Evolutionary conservation across 2,888 invertebrate genomes (phyloP), one percentile per base, ranked within the genome.

Genomic region (Nemurella pictetii): DNA sequence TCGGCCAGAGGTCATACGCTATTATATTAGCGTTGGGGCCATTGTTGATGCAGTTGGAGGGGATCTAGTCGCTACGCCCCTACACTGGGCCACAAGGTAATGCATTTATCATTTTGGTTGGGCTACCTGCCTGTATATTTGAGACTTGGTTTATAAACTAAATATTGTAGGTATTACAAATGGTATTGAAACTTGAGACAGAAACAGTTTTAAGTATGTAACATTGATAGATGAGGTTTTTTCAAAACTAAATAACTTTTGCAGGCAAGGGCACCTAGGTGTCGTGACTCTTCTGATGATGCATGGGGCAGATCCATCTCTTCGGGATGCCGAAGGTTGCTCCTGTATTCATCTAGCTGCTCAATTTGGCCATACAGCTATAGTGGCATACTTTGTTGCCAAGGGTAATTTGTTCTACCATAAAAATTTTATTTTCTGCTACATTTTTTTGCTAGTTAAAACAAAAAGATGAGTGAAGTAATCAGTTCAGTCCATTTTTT

Each of bases 361-460:
- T 84, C 99, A 99, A 91, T 99, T 99, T 91, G 98, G 98, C 4
- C 98, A 98, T 90, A 99, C 99, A 20, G 96, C 98, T 30, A 95
- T 99, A 87, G 98, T 98, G 84, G 99, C 99, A 0, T 99, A 99
- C 91, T 94, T 99, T 88, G 95, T 99, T 87, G 99, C 99, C 84
- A 96, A 98, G 90, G 98, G 98, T 77, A 72, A 28, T n/a, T 5
- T 78, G n/a, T 74, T n/a, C 26, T 25, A 74, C 26, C 74, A 74
- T 74, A 74, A 25, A 26, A 25, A 74, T 5, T 74, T 7, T 7
- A 25, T 55, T 55, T 74, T 74, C 7, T 74, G n/a, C 74, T 74
- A 74, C 26, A 74, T n/a, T n/a, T n/a, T n/a, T n/a, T n/a, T n/a
- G n/a, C n/a, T n/a, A n/a, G n/a, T n/a, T n/a, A n/a, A n/a, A n/a